Evolutionary conservation across 2,888 invertebrate genomes (phyloP).

Genomic region (Slavum lentiscoides): DNA sequence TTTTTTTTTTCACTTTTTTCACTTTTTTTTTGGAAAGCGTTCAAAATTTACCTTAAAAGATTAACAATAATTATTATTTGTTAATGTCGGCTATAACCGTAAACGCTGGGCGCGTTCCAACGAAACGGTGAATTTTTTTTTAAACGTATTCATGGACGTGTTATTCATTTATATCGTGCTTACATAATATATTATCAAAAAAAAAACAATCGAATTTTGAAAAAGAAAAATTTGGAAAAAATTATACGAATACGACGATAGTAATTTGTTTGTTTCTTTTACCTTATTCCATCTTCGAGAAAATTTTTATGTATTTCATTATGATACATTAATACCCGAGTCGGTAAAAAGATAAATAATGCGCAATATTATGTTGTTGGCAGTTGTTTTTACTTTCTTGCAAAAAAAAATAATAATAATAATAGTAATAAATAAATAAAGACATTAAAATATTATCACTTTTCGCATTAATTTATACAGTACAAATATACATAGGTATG

Average conservation of each 20-base stretch:
- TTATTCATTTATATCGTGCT: not conserved
- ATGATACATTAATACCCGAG: not conserved
- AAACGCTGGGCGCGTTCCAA: conserved; percentile 37
- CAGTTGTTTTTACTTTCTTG: not conserved
- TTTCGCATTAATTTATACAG: not conserved
- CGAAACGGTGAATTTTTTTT: conserved; percentile 7
- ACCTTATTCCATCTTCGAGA: no score
- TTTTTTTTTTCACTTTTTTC: not conserved
- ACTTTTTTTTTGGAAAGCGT: conserved; percentile 24
- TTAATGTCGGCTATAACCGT: conserved; percentile 27
- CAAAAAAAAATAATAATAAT: not conserved
- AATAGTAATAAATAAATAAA: no score
- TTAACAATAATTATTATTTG: conserved; percentile 49
- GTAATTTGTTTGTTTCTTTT: not conserved
- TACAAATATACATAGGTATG: not conserved
- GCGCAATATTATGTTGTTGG: not conserved
- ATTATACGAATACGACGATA: not conserved
- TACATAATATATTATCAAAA: no score
- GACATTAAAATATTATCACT: not conserved
- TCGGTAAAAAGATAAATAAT: not conserved
- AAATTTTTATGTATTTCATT: not conserved
- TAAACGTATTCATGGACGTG: conserved; percentile 38
- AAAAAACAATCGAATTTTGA: not conserved
- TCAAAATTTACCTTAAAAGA: conserved; percentile 33
- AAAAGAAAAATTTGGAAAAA: no score